Conservation (phyloP, 2,888 invertebrate species). For the Troides oblongomaculatus region DNA sequence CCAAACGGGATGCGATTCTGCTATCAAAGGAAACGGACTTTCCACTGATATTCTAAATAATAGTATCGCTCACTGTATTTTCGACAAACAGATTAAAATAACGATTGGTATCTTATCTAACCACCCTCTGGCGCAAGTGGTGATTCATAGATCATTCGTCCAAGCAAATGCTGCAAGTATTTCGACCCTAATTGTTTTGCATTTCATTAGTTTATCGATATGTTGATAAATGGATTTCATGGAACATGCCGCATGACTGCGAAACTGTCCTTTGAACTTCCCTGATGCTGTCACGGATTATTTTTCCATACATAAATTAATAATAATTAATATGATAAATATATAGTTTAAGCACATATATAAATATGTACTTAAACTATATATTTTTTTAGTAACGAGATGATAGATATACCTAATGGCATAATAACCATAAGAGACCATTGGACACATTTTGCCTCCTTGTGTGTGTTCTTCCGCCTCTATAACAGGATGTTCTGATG, state of each 20-base stretch:
- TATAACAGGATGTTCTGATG: too few species aligned
- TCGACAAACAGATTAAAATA: slow-evolving; percentile 53
- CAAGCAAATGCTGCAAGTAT: not conserved
- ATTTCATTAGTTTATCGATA: slow-evolving; percentile 7
- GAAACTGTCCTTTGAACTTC: slow-evolving; percentile 21
- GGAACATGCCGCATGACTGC: slow-evolving; percentile 5
- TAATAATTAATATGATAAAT: too few species aligned
- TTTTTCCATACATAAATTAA: not conserved
- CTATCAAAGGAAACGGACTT: slow-evolving; percentile 66
- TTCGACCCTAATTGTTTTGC: not conserved
- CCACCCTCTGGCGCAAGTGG: slow-evolving; percentile 11
- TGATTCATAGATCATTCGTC: slow-evolving; percentile 28
- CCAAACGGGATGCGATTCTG: slow-evolving; percentile 55
- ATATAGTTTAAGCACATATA: too few species aligned
- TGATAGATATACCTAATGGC: too few species aligned
- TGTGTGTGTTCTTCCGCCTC: too few species aligned
- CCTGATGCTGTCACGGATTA: not conserved
- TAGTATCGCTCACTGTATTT: slow-evolving; percentile 56
- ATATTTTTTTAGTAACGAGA: too few species aligned
- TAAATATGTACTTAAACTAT: too few species aligned
- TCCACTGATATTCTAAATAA: slow-evolving; percentile 59
- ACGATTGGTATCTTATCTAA: slow-evolving; percentile 46
- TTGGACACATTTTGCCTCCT: too few species aligned
- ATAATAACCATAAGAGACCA: too few species aligned
- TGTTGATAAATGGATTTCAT: slow-evolving; percentile 10